Base-by-base conservation (phyloP, 2,888 invertebrate genomes). In the Pomacea canaliculata region DNA sequence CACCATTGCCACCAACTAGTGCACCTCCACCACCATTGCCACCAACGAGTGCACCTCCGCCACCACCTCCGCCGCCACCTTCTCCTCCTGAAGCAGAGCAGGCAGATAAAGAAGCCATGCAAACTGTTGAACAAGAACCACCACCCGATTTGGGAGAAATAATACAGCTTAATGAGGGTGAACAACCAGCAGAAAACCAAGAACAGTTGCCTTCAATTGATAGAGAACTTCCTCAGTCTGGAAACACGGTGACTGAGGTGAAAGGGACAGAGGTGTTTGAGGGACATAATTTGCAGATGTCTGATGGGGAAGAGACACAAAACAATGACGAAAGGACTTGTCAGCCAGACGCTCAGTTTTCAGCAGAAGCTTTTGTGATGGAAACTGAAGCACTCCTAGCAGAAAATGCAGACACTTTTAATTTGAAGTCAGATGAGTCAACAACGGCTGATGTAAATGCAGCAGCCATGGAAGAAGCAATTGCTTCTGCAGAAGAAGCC, bases 41-140 rank as follows among this genome's bases (percentile, higher is more conserved):
- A n/a, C 67, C 73, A 23, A 19, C 67, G n/a, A 62, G 49, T 16
- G 49, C 49, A 16, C 51, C 65, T 37, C n/a, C 70, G 48, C 70
- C 70, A 4, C n/a, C 60, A n/a, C 70, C 70, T 3, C 18, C n/a
- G 16, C 13, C 10, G 16, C 48, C 70, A 10, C 59, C 70, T 16
- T 46, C 65, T 19, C 37, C 70, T 51, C 63, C 51, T 51, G 23
- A 70, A 37, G 19, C 63, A 27, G 69, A 49, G 16, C 70, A 49
- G 10, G 16, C 46, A 16, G 18, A 69, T 18, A 60, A 60, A 18
- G 16, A 18, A 19, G 18, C 60, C n/a, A n/a, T 19, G 16, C 16
- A 60, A 19, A 19, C 19, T 1, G 63, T 27, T 63, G 63, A 12
- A 63, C 10, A 23, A 23, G 63, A 63, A 19, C 63, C 63, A 63